Percentiles rank a stretch among this genome's conserved stretches.
Evolutionary conservation across 1,140 invertebrate species (phyloP).

Genomic region (Ganaspis sp.): DNA sequence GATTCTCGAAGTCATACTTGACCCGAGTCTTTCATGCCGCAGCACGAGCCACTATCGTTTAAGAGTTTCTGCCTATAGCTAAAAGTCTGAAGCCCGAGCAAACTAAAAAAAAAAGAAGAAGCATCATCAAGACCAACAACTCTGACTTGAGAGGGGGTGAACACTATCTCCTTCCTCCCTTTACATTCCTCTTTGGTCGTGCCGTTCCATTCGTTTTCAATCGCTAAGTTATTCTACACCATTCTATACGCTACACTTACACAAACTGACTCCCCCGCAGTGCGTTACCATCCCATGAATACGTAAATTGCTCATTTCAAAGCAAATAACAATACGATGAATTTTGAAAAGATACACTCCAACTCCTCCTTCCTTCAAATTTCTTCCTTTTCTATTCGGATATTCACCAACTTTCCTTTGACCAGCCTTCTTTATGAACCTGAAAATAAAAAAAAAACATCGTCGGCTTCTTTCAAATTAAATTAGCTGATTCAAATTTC

Average conservation of each 20-base stretch:
- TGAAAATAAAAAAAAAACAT: too few relatives aligned
- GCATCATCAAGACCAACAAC: conserved; percentile 62
- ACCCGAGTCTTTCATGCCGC: conserved; percentile 36
- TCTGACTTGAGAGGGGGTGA: conserved; percentile 60
- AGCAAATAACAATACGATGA: conserved; percentile 18
- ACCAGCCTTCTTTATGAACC: neutral
- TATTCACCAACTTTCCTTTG: conserved; percentile 3
- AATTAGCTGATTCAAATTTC: too few relatives aligned
- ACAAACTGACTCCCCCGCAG: conserved; percentile 27
- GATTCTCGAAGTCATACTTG: conserved; percentile 51
- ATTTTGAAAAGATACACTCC: conserved; percentile 1
- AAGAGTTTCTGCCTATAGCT: conserved; percentile 52
- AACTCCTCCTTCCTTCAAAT: conserved; percentile 26
- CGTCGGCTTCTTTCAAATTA: too few relatives aligned
- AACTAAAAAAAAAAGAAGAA: conserved; percentile 51
- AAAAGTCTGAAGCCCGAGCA: conserved; percentile 57
- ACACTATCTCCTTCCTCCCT: conserved; percentile 66
- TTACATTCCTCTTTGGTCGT: conserved; percentile 61
- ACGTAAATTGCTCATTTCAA: conserved; percentile 15
- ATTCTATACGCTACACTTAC: conserved; percentile 7
- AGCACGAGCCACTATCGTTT: conserved; percentile 49
- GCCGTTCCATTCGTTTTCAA: conserved; percentile 62
- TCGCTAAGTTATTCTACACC: conserved; percentile 41
- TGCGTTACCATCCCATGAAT: conserved; percentile 13
- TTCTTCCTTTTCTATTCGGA: conserved; percentile 8